Conservation (phyloP, 2,797 vertebrate species). For the Gobionotothen gibberifrons region DNA sequence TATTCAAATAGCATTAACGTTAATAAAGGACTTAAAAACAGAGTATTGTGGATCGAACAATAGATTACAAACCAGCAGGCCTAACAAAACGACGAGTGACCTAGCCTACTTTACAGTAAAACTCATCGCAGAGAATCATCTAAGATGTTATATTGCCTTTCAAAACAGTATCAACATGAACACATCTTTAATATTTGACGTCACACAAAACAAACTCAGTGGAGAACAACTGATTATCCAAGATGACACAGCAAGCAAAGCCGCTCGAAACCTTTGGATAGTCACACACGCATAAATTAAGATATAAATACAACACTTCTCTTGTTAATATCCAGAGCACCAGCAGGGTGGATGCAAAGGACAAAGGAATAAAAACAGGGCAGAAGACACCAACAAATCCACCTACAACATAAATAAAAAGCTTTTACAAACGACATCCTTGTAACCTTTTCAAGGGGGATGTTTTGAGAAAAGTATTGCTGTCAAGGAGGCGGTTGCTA, state of each 20-base stretch:
- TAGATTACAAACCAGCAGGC: conserved; percentile 39
- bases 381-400: conserved; percentile 16
- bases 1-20: conserved; percentile 24
- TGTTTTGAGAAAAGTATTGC: conserved; percentile 3
- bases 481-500: conserved; percentile 4
- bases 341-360: conserved; percentile 12
- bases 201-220: conserved; percentile 50
- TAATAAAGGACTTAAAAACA: conserved; percentile 51
- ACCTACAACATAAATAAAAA: conserved; percentile 36
- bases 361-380: conserved; percentile 33
- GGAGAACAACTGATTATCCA: conserved; percentile 43
- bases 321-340: conserved; percentile 45
- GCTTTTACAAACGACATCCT: conserved; percentile 17
- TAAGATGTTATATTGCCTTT: conserved; percentile 26
- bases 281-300: conserved; percentile 75
- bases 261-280: conserved; percentile 61
- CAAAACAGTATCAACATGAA: conserved; percentile 43
- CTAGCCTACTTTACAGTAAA: conserved; percentile 42
- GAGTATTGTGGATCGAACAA: conserved; percentile 30
- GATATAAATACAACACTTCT: conserved; percentile 74
- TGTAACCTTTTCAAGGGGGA: conserved; percentile 11
- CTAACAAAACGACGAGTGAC: conserved; percentile 20
- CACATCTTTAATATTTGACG: conserved; percentile 19
- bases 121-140: conserved; percentile 15
- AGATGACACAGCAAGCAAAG: conserved; percentile 54